These are phyloP conservation scores for Epiperipatus broadwayi DNA, from an alignment of 2,888 invertebrate genomes.

Conservation along the genomic window DNA sequence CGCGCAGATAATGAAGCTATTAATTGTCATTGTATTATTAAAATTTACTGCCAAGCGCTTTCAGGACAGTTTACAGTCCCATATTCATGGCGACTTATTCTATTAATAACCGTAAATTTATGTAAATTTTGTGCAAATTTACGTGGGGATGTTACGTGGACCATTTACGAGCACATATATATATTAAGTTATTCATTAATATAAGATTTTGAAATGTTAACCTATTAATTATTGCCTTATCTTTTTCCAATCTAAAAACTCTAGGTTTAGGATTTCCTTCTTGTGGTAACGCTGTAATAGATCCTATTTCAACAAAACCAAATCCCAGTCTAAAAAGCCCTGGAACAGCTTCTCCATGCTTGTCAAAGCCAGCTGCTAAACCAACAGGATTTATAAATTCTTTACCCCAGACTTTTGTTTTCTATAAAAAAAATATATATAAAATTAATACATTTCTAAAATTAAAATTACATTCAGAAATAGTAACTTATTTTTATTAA, in stretches of 20 bases:
- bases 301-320: constrained; percentile 87
- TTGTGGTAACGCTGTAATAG: constrained; percentile 82
- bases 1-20: no score
- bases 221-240: constrained; percentile 78
- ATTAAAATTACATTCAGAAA: neutral
- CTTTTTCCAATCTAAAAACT: constrained; percentile 66
- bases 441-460: neutral
- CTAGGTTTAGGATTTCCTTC: constrained; percentile 78
- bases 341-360: constrained; percentile 73
- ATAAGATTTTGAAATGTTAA: no score
- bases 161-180: neutral
- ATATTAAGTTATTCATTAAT: neutral
- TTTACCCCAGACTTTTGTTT: constrained; percentile 47
- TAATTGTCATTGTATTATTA: no score
- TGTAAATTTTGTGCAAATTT: neutral
- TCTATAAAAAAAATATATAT: constrained; percentile 37
- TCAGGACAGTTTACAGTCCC: no score
- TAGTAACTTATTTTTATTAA: neutral
- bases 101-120: no score
- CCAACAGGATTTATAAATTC: constrained; percentile 73
- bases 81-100: no score
- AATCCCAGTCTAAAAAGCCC: constrained; percentile 69
- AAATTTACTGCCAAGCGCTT: no score
- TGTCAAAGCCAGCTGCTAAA: constrained; percentile 97
- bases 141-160: neutral